Conservation (phyloP, 1,140 invertebrate genomes). For the Leptestheria dahalacensis region DNA sequence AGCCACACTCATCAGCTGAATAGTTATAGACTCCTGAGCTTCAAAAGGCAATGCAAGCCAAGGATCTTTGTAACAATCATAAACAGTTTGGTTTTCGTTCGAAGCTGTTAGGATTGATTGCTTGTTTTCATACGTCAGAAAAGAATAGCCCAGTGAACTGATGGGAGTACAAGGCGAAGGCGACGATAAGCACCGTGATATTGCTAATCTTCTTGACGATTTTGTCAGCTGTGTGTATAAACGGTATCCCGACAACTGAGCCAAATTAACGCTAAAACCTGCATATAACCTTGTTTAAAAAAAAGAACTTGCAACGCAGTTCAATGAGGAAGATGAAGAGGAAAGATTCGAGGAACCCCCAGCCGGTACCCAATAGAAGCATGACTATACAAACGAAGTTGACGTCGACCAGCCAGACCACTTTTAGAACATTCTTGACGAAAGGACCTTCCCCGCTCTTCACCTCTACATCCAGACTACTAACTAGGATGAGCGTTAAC, state of each 20-base stretch:
- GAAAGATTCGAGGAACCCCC: constrained; percentile 73
- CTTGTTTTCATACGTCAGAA: constrained; percentile 66
- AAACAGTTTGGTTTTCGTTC: too few relatives aligned
- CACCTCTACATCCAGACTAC: constrained; percentile 20
- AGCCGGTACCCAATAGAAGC: constrained; percentile 57
- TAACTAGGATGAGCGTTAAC: constrained; percentile 39
- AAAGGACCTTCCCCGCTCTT: constrained; percentile 18
- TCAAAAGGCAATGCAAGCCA: constrained; percentile 77
- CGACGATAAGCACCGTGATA: constrained; percentile 61
- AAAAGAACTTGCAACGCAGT: constrained; percentile 59
- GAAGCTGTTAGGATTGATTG: too few relatives aligned
- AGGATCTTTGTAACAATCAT: constrained; percentile 40
- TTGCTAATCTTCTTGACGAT: constrained; percentile 65
- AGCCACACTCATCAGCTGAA: constrained; percentile 74
- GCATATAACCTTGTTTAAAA: constrained; percentile 49
- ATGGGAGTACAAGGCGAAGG: constrained; percentile 62
- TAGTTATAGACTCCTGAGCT: constrained; percentile 65
- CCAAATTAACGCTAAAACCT: constrained; percentile 64
- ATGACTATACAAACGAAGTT: constrained; percentile 58
- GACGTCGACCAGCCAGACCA: constrained; percentile 35
- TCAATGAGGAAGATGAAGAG: constrained; percentile 68
- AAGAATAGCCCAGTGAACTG: constrained; percentile 66
- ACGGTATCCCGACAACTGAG: constrained; percentile 59
- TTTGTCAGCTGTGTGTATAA: constrained; percentile 59
- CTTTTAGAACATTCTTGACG: constrained; percentile 16